Conservation (phyloP, 2,797 vertebrate species). For the Streptopelia turtur region DNA sequence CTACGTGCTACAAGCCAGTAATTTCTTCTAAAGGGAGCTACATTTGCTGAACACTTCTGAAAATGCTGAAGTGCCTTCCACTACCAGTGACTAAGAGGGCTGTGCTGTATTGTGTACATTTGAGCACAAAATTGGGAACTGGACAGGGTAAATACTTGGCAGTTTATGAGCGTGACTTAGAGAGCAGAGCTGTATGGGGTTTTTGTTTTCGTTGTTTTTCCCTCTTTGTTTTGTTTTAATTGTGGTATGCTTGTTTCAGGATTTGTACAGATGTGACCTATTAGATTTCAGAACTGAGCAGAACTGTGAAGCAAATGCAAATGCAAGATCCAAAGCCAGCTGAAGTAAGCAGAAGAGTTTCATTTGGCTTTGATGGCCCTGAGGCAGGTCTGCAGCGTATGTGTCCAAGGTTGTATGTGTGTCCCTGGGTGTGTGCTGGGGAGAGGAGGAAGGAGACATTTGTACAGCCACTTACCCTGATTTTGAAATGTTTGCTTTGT, state of each 20-base stretch:
- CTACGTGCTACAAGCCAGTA: accelerated
- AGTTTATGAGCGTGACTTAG: not conserved
- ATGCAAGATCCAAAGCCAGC: not conserved
- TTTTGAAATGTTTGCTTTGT: not conserved
- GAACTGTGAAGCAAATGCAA: not conserved
- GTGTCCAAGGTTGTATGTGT: not conserved
- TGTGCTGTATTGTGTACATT: not conserved
- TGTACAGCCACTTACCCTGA: not conserved
- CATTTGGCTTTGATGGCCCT: not conserved
- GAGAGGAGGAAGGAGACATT: not conserved
- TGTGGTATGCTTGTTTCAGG: not conserved
- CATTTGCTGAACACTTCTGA: not conserved
- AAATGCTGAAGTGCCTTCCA: not conserved
- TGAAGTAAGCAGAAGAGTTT: constrained; percentile 31
- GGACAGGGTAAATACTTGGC: not conserved
- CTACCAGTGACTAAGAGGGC: not conserved
- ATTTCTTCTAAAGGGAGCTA: not conserved
- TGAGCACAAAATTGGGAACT: not conserved
- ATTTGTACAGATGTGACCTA: not conserved
- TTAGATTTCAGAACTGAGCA: not conserved
- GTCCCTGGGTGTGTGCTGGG: not conserved
- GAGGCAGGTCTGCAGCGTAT: not conserved
- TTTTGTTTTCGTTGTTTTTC: not conserved
- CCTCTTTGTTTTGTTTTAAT: not conserved
- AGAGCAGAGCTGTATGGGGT: not conserved